A percentile compares a stretch with the other conserved stretches of the same genome.
phyloP scores from a whole-genome alignment of 92 coral and sea anemone genomes.

The Parazoanthus atlanticus region DNA sequence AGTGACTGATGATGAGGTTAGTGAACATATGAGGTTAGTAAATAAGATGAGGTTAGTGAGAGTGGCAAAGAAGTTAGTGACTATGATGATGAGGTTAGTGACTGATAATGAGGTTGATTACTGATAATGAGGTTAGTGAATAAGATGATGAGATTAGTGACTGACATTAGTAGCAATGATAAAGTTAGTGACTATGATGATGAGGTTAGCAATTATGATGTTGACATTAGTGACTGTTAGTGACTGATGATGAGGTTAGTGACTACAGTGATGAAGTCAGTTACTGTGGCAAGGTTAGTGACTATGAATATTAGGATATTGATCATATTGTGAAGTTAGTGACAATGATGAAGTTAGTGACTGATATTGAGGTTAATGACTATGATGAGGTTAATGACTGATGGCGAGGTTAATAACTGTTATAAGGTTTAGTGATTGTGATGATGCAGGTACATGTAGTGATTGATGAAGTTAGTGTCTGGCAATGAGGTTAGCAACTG shows the following conservation, averaged over 20 bases:
- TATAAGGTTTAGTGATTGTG: no score
- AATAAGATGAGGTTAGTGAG: no score
- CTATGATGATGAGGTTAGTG: no score
- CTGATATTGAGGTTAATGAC: neutral
- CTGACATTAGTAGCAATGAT: neutral
- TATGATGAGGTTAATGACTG: neutral
- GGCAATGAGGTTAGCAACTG: neutral
- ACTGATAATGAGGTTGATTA: no score
- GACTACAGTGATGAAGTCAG: neutral
- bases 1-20: no score
- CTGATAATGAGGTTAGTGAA: conserved; percentile 76
- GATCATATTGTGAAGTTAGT: neutral
- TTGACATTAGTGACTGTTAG: no score
- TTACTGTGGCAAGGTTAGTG: neutral
- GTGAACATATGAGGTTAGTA: no score
- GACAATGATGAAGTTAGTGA: neutral
- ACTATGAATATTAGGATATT: no score
- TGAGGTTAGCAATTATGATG: no score
- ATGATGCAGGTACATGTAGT: no score
- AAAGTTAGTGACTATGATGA: neutral
- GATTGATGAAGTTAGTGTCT: neutral
- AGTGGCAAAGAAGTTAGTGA: no score
- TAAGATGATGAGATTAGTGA: neutral
- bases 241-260: neutral
- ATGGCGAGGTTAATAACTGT: neutral